phyloP scores from a whole-genome alignment of 2,888 invertebrate species.

The Eupithecia subumbrata region DNA sequence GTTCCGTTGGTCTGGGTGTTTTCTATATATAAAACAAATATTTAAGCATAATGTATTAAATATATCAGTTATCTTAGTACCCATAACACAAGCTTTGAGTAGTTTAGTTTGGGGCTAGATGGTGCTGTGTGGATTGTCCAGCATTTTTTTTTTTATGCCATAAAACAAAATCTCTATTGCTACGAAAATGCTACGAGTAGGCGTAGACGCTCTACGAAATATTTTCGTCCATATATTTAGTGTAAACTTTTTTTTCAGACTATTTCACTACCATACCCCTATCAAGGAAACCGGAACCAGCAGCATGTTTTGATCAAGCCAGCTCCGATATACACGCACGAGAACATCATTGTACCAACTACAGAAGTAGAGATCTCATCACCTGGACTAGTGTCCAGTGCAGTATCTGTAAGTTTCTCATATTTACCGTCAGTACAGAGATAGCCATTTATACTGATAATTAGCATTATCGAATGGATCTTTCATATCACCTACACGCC shows the following conservation, averaged over 20 bases:
- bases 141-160: too few relatives aligned
- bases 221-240: neutral
- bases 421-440: neutral
- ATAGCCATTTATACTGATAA: neutral
- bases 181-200: neutral
- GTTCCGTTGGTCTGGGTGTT: too few relatives aligned
- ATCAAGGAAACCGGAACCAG: slow-evolving; percentile 24
- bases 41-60: too few relatives aligned
- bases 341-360: slow-evolving; percentile 31
- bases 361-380: slow-evolving; percentile 36
- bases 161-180: too few relatives aligned
- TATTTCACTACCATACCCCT: slow-evolving; percentile 35
- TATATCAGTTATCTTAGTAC: too few relatives aligned
- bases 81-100: too few relatives aligned
- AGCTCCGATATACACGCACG: slow-evolving; percentile 26
- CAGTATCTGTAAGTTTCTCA: slow-evolving; percentile 37
- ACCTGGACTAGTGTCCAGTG: slow-evolving; percentile 32
- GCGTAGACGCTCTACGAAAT: slow-evolving; percentile 1
- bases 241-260: slow-evolving; percentile 35
- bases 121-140: too few relatives aligned
- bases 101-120: too few relatives aligned
- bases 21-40: too few relatives aligned
- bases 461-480: neutral
- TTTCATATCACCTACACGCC: neutral
- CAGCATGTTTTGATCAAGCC: slow-evolving; percentile 26